Percentiles rank a stretch among this genome's conserved stretches.
Conservation (phyloP, 2,797 vertebrate species). For the Enteromius trimaculatus region DNA sequence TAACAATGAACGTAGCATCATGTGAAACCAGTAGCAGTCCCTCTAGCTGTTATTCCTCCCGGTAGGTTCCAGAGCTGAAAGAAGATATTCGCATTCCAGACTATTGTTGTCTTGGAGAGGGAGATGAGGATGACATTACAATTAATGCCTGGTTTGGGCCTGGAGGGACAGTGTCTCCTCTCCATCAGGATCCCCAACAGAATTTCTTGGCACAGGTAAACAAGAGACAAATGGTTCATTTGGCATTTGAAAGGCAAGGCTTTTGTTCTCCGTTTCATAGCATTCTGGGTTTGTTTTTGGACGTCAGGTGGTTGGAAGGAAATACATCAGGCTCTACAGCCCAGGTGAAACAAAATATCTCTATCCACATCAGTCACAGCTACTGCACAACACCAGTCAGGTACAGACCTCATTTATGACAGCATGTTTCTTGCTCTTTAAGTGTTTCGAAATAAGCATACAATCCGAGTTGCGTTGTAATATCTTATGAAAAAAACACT, state of each 20-base stretch:
- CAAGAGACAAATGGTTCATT: neutral
- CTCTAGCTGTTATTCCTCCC: conserved; percentile 1
- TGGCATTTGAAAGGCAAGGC: neutral
- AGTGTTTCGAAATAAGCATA: neutral
- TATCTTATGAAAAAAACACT: neutral
- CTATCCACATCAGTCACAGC: conserved; percentile 90
- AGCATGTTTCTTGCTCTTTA: neutral
- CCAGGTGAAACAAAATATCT: conserved; percentile 85
- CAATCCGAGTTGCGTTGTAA: neutral
- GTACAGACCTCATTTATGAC: conserved; percentile 66
- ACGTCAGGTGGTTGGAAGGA: conserved; percentile 90
- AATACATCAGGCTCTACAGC: conserved; percentile 91
- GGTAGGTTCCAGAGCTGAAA: conserved; percentile 91
- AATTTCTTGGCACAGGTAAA: conserved; percentile 94
- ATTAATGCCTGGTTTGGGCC: conserved; percentile 97
- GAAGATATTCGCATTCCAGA: conserved; percentile 92
- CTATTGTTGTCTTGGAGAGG: conserved; percentile 93
- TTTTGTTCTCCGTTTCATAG: conserved; percentile 30
- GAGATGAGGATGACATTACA: conserved; percentile 92
- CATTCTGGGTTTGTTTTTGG: neutral
- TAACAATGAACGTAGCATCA: neutral
- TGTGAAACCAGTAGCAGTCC: neutral
- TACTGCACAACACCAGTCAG: conserved; percentile 98
- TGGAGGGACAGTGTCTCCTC: conserved; percentile 89
- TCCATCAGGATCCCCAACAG: conserved; percentile 97